A percentile compares a stretch with the other conserved stretches of the same genome.
Evolutionary conservation across 2,888 invertebrate genomes (phyloP).

Genomic region (Drosophila barbarae): DNA sequence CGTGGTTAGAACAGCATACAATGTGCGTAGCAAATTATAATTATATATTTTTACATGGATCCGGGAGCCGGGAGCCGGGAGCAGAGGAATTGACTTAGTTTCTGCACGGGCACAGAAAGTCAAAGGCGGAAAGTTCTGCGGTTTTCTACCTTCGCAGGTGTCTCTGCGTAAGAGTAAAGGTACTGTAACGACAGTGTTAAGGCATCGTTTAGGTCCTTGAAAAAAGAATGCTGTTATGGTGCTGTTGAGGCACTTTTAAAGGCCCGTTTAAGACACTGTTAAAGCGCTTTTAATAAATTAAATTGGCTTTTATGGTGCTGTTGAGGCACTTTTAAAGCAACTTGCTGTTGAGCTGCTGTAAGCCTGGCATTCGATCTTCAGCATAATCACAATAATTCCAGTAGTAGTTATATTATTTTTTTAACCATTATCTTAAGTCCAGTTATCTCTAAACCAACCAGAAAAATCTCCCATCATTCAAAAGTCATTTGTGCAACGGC

Average conservation of each 20-base stretch:
- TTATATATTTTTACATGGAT: conserved; percentile 6
- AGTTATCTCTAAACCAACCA: neutral
- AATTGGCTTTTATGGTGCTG: no score
- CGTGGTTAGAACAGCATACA: conserved; percentile 18
- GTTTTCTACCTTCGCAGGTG: conserved; percentile 18
- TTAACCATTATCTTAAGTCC: neutral
- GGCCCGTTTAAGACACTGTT: no score
- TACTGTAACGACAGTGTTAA: neutral
- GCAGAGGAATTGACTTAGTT: conserved; percentile 25
- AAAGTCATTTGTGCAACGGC: conserved; percentile 6
- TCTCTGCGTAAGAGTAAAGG: neutral
- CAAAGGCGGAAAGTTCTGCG: conserved; percentile 15
- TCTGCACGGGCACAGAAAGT: conserved; percentile 10
- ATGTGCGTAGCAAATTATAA: conserved; percentile 41
- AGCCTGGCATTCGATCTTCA: neutral
- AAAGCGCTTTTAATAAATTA: no score
- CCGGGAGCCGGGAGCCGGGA: neutral
- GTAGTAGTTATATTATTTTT: neutral
- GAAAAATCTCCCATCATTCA: conserved; percentile 4
- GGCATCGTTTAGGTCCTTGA: neutral
- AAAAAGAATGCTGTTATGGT: no score
- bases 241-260: no score
- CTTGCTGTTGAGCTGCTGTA: neutral
- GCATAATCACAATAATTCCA: neutral
- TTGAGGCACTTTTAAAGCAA: no score